phyloP scores from a whole-genome alignment of 2,113 vertebrate genomes.

The Apodemus sylvaticus region DNA sequence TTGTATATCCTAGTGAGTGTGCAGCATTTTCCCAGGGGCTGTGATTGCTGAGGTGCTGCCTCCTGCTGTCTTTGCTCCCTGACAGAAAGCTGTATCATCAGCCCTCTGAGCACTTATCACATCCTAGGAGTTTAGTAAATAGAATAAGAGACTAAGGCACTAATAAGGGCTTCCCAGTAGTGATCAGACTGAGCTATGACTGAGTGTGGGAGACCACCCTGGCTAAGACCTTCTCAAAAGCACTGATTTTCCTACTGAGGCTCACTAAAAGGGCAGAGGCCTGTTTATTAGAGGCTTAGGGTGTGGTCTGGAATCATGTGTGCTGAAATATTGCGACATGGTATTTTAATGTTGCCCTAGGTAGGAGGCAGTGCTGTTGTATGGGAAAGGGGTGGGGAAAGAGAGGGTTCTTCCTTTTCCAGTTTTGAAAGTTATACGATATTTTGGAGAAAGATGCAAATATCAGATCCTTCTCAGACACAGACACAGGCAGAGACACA shows the following conservation, averaged over 20 bases:
- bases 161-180: neutral
- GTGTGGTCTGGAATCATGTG: constrained; percentile 75
- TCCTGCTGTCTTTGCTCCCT: neutral
- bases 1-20: neutral
- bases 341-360: constrained; percentile 79
- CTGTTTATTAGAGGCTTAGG: constrained; percentile 58
- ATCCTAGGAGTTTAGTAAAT: neutral
- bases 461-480: constrained; percentile 79
- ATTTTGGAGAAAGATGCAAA: constrained; percentile 82
- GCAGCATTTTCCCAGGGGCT: neutral
- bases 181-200: constrained; percentile 15
- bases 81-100: neutral
- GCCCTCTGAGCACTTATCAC: neutral
- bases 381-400: constrained; percentile 73
- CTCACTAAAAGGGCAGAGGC: constrained; percentile 69
- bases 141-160: constrained; percentile 8
- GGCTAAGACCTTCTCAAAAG: constrained; percentile 38
- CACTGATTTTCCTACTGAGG: constrained; percentile 23
- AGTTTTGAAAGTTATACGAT: constrained; percentile 77
- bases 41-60: neutral
- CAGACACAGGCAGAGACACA: constrained; percentile 70
- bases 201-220: constrained; percentile 32
- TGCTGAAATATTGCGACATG: constrained; percentile 64
- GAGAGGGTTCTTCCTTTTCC: constrained; percentile 77
- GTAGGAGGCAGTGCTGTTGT: constrained; percentile 76